Base-by-base conservation (phyloP, 2,888 invertebrate species). In the Erebia aethiops region DNA sequence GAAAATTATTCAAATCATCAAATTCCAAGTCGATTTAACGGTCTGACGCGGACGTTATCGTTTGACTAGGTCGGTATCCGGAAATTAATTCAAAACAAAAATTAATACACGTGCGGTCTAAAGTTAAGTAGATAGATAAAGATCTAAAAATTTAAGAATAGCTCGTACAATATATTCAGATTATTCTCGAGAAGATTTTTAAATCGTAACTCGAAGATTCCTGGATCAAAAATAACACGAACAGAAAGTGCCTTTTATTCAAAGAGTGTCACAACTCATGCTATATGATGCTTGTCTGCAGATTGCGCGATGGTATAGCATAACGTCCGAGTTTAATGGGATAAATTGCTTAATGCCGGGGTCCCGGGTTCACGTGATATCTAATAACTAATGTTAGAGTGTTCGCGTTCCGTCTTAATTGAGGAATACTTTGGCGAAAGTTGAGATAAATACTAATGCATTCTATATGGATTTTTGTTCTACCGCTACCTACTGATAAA, bases 341-440 rank as follows among this genome's bases (percentile, higher is more conserved):
- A 85, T 88, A 85, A 90, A 87, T 90, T 90, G 85, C 86, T 88
- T 89, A 86, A 90, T 86, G 82, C 78, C 77, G 82, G 82, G 87
- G 89, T 87, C 89, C 80, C 74, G 80, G 79, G 89, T 84, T 89
- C 90, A 88, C 79, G 76, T 73, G 82, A 83, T 89, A 90, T 90
- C 88, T 88, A 87, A 86, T 85, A 81, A 83, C 79, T 85, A 81
- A 84, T 79, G 62, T 71, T 35, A 71, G 73, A 77, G 79, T 76
- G 77, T 80, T 79, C 81, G 77, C 81, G 77, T 77, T 71, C 77
- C 75, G 71, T 70, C 68, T 75, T 77, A 75, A 77, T 75, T 74
- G 75, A 74, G 70, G 70, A 73, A 74, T 72, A 74, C 57, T 72
- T 71, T 74, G 43, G 66, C 68, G 69, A 72, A 74, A 74, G 26